phyloP scores from a whole-genome alignment of 2,113 vertebrate genomes.

The Gymnogyps californianus region DNA sequence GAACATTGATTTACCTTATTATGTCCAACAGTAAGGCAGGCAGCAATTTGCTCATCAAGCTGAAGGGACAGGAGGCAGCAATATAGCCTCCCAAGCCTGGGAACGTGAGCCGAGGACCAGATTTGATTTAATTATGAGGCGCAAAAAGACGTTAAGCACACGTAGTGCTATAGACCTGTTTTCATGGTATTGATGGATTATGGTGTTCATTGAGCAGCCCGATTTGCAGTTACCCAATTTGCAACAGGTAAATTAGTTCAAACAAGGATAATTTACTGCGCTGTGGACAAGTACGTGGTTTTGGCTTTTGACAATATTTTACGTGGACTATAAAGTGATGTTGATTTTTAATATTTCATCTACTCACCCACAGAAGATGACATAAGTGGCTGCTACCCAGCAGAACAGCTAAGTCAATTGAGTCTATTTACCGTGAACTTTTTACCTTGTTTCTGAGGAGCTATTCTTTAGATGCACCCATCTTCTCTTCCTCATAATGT shows the following conservation, averaged over 20 bases:
- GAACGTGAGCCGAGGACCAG: background rate
- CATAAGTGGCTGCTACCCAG: background rate
- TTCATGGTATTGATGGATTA: background rate
- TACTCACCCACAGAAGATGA: background rate
- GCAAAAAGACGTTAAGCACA: background rate
- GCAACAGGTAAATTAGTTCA: background rate
- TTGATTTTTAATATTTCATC: background rate
- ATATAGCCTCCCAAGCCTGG: background rate
- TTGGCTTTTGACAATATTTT: background rate
- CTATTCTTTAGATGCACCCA: background rate
- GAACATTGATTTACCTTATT: background rate
- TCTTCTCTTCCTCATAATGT: background rate
- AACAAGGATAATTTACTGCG: background rate
- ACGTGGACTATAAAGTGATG: background rate
- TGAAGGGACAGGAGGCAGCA: background rate
- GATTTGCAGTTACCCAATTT: background rate
- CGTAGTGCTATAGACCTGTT: accelerated
- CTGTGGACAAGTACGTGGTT: background rate
- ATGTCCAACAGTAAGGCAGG: background rate
- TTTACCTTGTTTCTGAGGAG: slow-evolving; percentile 15
- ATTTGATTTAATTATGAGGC: background rate
- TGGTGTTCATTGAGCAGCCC: background rate
- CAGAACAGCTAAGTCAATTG: background rate
- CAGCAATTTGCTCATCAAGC: background rate
- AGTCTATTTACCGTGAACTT: background rate